These are phyloP conservation scores for Boulengeromyrus knoepffleri DNA, from an alignment of 2,113 vertebrate species.

Conservation along the genomic window DNA sequence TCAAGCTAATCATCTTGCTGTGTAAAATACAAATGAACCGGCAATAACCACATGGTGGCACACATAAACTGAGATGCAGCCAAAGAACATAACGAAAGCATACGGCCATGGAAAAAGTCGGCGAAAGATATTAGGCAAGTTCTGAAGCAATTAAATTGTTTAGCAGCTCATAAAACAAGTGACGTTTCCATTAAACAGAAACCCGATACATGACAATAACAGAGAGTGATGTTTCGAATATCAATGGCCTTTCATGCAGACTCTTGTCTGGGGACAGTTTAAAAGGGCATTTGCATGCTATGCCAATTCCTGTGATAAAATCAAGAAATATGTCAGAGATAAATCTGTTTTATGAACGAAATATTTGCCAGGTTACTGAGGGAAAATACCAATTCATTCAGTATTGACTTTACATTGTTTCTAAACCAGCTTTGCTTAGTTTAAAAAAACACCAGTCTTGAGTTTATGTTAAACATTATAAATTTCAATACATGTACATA, in stretches of 20 bases:
- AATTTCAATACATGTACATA: background rate
- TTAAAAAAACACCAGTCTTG: background rate
- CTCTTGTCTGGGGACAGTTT: background rate
- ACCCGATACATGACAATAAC: background rate
- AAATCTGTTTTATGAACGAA: background rate
- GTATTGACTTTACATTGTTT: background rate
- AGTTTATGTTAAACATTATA: background rate
- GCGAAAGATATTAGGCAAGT: background rate
- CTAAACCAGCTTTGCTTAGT: background rate
- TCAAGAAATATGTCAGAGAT: background rate
- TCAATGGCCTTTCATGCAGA: background rate
- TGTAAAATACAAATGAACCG: background rate
- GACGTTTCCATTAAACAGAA: slow-evolving; percentile 4
- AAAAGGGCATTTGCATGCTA: slow-evolving; percentile 8
- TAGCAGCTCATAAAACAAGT: background rate
- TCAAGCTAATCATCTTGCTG: background rate
- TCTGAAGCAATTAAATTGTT: background rate
- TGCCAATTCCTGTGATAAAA: background rate
- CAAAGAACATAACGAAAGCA: background rate
- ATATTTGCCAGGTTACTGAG: background rate
- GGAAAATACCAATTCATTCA: background rate
- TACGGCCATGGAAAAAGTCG: background rate
- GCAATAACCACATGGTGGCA: background rate
- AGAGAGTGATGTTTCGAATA: background rate
- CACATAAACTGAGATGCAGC: background rate